Evolutionary conservation across 2,797 vertebrate species (phyloP).

Genomic region (Tachyglossus aculeatus): DNA sequence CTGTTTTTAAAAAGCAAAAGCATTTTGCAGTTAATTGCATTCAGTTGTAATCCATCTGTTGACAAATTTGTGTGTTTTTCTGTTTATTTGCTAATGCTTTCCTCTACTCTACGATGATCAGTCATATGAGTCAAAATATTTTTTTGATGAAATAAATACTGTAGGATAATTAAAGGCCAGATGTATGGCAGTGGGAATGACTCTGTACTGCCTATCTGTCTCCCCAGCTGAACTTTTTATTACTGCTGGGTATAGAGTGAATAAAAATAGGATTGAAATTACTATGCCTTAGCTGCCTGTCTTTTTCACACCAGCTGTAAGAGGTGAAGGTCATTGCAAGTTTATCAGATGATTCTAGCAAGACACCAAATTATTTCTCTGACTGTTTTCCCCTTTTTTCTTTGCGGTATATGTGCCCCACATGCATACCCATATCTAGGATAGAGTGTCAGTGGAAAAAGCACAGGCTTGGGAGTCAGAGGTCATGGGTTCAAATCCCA

Average conservation of each 20-base stretch:
- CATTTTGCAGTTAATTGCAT: conserved; percentile 69
- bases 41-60: conserved; percentile 74
- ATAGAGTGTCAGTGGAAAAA: too few species aligned
- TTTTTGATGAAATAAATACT: conserved; percentile 66
- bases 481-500: too few species aligned
- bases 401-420: accelerated
- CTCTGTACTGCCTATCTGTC: conserved; percentile 8
- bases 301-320: conserved; percentile 20
- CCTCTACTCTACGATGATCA: conserved; percentile 59
- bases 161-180: conserved; percentile 67
- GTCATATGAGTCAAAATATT: conserved; percentile 63
- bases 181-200: conserved; percentile 48
- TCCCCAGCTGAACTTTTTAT: conserved; percentile 43
- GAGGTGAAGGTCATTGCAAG: conserved; percentile 4
- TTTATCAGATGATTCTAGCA: neutral
- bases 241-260: conserved; percentile 38
- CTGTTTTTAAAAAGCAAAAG: conserved; percentile 69
- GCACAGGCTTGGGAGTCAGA: too few species aligned
- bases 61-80: conserved; percentile 68
- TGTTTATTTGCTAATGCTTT: conserved; percentile 68
- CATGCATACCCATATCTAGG: too few species aligned
- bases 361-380: neutral
- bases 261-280: conserved; percentile 45
- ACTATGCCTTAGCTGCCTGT: conserved; percentile 16
- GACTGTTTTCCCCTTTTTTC: neutral